A percentile compares a stretch with the other conserved stretches of the same genome.
phyloP scores from a whole-genome alignment of 2,113 vertebrate genomes.

The Mustela lutreola region DNA sequence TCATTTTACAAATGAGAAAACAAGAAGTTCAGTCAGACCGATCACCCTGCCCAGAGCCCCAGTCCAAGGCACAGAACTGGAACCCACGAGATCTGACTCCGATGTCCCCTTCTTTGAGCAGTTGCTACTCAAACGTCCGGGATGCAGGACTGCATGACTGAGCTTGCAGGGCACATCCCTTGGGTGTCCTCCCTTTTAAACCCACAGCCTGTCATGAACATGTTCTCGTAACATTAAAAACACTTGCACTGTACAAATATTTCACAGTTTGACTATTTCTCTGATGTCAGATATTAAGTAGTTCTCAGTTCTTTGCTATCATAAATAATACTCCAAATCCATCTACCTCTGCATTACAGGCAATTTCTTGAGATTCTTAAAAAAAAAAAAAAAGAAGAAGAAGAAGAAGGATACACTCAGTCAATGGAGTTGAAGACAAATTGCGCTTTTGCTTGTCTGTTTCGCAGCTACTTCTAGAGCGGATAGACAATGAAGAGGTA shows the following conservation, averaged over 20 bases:
- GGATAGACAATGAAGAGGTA: neutral
- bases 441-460: neutral
- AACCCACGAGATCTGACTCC: neutral
- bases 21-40: neutral
- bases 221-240: constrained; percentile 1
- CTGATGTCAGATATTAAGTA: neutral
- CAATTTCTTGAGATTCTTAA: neutral
- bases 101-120: neutral
- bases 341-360: neutral
- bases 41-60: neutral
- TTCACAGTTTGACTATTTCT: neutral
- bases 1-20: constrained; percentile 46
- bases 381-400: neutral
- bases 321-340: neutral
- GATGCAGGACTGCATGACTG: neutral
- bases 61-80: neutral
- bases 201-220: neutral
- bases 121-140: rapidly evolving
- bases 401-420: neutral
- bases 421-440: neutral
- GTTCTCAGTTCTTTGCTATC: neutral
- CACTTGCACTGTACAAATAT: neutral
- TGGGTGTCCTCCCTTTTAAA: neutral
- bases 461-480: neutral
- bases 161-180: neutral